Evolutionary conservation across 1,140 invertebrate species (phyloP).

Genomic region (Cydia splendana): DNA sequence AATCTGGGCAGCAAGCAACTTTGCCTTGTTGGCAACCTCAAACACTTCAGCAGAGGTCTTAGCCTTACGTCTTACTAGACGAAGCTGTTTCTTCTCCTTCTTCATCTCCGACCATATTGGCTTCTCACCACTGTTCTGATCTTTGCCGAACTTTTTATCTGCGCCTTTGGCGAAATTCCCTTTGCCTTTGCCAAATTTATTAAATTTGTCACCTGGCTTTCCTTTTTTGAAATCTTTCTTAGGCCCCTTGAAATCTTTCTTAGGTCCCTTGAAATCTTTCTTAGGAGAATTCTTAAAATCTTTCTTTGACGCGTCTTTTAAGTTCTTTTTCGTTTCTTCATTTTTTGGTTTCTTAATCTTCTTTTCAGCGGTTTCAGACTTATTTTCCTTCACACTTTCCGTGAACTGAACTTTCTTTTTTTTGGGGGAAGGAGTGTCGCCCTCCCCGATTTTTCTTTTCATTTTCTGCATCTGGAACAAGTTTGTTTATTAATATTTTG

Average conservation of each 20-base stretch:
- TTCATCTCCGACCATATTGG: slow-evolving; percentile 87
- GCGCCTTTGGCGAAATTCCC: slow-evolving; percentile 42
- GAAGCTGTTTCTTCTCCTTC: slow-evolving; percentile 86
- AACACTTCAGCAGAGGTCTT: slow-evolving; percentile 82
- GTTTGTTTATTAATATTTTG: slow-evolving; percentile 25
- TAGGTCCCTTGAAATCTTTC: slow-evolving; percentile 33
- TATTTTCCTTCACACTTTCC: slow-evolving; percentile 36
- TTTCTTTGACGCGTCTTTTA: slow-evolving; percentile 45
- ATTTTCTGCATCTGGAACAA: slow-evolving; percentile 60
- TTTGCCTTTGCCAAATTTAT: slow-evolving; percentile 46
- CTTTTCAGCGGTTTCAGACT: slow-evolving; percentile 38
- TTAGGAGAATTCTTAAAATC: slow-evolving; percentile 35
- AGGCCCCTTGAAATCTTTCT: slow-evolving; percentile 45
- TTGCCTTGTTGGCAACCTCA: slow-evolving; percentile 86
- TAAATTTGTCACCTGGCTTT: slow-evolving; percentile 34
- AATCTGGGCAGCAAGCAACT: slow-evolving; percentile 89
- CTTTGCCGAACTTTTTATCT: slow-evolving; percentile 37
- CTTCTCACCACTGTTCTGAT: slow-evolving; percentile 76
- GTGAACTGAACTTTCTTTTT: slow-evolving; percentile 58
- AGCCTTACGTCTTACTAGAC: slow-evolving; percentile 70
- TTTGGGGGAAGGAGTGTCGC: slow-evolving; percentile 45
- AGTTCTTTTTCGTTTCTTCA: slow-evolving; percentile 42
- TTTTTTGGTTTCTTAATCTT: slow-evolving; percentile 36
- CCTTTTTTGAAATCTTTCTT: slow-evolving; percentile 41
- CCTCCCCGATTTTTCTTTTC: slow-evolving; percentile 60